These are phyloP conservation scores for Procambarus virginalis DNA, from an alignment of 1,140 invertebrate species.

Conservation along the genomic window DNA sequence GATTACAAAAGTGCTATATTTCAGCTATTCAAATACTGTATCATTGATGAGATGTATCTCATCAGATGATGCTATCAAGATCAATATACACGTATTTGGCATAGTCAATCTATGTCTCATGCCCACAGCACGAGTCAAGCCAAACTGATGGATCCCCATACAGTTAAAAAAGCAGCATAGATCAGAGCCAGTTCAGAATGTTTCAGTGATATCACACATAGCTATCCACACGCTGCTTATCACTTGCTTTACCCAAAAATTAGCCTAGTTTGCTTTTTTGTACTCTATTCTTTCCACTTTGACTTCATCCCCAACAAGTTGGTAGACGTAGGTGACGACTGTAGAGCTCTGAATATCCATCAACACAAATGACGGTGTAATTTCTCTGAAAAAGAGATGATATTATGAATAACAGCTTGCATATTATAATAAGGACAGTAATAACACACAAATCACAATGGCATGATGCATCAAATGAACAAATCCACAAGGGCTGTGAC, in stretches of 20 bases:
- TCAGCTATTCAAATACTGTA: no score
- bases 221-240: not conserved
- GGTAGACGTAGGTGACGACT: slow-evolving; percentile 98
- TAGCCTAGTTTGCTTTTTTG: slow-evolving; percentile 80
- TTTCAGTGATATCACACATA: not conserved
- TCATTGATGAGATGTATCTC: no score
- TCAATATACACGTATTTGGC: no score
- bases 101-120: no score
- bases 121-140: no score
- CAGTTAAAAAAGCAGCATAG: not conserved
- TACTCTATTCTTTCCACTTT: slow-evolving; percentile 99
- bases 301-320: slow-evolving; percentile 96
- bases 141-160: no score
- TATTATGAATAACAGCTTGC: not conserved
- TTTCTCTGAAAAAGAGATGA: slow-evolving; percentile 78
- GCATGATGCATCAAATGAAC: no score
- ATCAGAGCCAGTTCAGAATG: not conserved
- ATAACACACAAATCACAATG: no score
- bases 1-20: no score
- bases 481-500: no score
- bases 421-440: no score
- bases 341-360: slow-evolving; percentile 99
- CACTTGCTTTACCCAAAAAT: not conserved
- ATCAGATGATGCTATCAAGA: no score
- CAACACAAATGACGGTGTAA: slow-evolving; percentile 97